Evolutionary conservation across 2,113 vertebrate species (phyloP).

Genomic region (Capreolus pygargus): DNA sequence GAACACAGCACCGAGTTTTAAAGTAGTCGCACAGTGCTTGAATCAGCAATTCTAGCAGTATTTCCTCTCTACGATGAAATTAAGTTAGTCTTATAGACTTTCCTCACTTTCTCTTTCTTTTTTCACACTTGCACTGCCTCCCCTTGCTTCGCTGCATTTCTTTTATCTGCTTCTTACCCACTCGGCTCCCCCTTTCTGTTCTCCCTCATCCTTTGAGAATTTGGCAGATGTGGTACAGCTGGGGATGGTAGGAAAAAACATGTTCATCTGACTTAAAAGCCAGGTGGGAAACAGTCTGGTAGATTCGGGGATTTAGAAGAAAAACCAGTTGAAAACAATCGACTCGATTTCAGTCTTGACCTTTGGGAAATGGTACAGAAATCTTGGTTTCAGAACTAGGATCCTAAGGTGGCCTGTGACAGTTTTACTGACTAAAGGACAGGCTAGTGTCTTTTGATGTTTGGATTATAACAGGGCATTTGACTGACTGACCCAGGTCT

Average conservation of each 20-base stretch:
- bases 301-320: background rate
- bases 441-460: background rate
- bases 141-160: background rate
- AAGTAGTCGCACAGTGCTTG: background rate
- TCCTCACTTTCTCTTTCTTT: conserved; percentile 66
- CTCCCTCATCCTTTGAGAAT: background rate
- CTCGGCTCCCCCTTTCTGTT: background rate
- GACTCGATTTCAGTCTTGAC: background rate
- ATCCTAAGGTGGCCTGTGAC: background rate
- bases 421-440: background rate
- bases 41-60: conserved; percentile 31
- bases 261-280: background rate
- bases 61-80: background rate
- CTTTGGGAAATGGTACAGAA: background rate
- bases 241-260: background rate
- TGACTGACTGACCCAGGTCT: background rate
- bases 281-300: background rate
- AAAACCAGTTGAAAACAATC: background rate
- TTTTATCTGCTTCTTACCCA: background rate
- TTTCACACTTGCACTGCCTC: background rate
- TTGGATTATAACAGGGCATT: background rate
- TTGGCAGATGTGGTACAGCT: background rate
- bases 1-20: background rate
- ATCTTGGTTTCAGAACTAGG: background rate
- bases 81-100: background rate